phyloP scores from a whole-genome alignment of 2,888 invertebrate genomes.

The Amphipyra tragopoginis region DNA sequence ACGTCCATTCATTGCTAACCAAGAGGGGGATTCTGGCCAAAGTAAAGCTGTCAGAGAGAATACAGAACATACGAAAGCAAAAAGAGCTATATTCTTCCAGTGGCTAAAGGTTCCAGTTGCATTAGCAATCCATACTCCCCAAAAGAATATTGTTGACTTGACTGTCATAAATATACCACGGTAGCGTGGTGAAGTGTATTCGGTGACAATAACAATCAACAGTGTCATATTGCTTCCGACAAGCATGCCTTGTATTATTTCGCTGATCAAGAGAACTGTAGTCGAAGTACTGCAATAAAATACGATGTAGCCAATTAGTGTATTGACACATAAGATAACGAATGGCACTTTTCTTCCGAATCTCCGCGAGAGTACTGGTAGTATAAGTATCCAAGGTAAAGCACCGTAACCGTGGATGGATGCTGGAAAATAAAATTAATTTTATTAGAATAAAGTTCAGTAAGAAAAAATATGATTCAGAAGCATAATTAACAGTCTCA shows the following conservation, averaged over 20 bases:
- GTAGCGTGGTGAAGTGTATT: slow-evolving; percentile 64
- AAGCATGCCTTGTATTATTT: slow-evolving; percentile 64
- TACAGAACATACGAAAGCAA: slow-evolving; percentile 59
- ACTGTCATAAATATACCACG: slow-evolving; percentile 64
- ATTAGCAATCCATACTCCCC: slow-evolving; percentile 67
- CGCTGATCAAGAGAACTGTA: slow-evolving; percentile 62
- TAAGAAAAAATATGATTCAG: too few relatives aligned
- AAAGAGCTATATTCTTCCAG: slow-evolving; percentile 64
- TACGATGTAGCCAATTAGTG: slow-evolving; percentile 58
- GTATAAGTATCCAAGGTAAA: slow-evolving; percentile 65
- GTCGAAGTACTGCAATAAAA: slow-evolving; percentile 61
- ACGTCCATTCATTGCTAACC: slow-evolving; percentile 72
- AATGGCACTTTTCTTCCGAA: slow-evolving; percentile 68
- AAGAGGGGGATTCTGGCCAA: slow-evolving; percentile 73
- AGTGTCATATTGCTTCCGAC: slow-evolving; percentile 58
- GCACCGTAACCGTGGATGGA: slow-evolving; percentile 69
- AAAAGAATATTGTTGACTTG: slow-evolving; percentile 62
- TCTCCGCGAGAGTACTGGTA: slow-evolving; percentile 63
- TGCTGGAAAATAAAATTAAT: slow-evolving; percentile 60
- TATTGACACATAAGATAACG: slow-evolving; percentile 59
- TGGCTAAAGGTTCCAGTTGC: slow-evolving; percentile 64
- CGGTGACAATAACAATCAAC: slow-evolving; percentile 57
- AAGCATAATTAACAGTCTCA: too few relatives aligned
- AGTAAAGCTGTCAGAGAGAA: slow-evolving; percentile 63
- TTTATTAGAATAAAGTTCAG: too few relatives aligned